phyloP scores from a whole-genome alignment of 2,888 invertebrate genomes.

The Yponomeuta plumbellus region DNA sequence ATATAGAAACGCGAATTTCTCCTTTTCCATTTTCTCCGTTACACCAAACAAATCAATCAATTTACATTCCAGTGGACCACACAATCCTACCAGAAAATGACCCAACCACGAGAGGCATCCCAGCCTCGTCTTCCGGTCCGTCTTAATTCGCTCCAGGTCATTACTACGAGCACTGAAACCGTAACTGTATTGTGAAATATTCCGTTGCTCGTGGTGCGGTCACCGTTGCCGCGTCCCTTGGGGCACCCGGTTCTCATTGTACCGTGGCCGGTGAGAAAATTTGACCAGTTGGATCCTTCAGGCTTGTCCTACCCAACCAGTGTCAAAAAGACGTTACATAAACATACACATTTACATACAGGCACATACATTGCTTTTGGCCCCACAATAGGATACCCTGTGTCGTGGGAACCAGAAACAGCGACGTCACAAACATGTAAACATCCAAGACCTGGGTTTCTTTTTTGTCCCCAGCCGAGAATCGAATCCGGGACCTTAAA shows the following conservation, averaged over 20 bases:
- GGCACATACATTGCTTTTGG: too few relatives aligned
- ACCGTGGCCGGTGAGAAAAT: conserved; percentile 21
- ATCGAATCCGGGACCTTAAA: too few relatives aligned
- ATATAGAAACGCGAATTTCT: too few relatives aligned
- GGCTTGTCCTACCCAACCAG: neutral
- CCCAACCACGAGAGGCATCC: neutral
- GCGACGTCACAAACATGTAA: too few relatives aligned
- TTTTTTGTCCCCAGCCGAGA: too few relatives aligned
- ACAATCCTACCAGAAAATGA: neutral
- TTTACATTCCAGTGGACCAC: neutral
- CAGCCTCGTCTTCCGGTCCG: neutral
- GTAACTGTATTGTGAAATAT: conserved; percentile 2
- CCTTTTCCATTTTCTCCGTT: too few relatives aligned
- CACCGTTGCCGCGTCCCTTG: neutral
- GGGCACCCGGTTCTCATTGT: conserved; percentile 18
- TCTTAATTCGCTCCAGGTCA: neutral
- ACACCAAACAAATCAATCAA: neutral
- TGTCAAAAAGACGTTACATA: too few relatives aligned
- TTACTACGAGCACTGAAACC: neutral
- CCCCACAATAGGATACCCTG: too few relatives aligned
- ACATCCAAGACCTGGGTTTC: too few relatives aligned
- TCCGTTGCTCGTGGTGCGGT: conserved; percentile 14
- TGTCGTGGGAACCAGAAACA: too few relatives aligned
- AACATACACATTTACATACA: too few relatives aligned
- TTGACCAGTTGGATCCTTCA: neutral